These are phyloP conservation scores for Drosophila tsacasi DNA, from an alignment of 1,140 invertebrate genomes.

Conservation along the genomic window DNA sequence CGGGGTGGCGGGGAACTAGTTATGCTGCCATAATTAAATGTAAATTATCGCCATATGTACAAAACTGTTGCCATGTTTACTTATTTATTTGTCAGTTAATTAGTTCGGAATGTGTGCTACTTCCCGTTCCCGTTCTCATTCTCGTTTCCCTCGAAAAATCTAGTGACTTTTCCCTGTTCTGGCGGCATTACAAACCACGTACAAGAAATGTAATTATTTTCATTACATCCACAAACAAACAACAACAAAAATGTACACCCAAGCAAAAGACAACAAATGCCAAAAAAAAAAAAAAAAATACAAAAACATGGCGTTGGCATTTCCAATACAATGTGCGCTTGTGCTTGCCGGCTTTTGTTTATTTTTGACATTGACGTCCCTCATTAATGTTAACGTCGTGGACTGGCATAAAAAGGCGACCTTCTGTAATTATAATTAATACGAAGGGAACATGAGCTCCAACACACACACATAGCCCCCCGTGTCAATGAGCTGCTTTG, in stretches of 20 bases:
- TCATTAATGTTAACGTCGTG: conserved; percentile 71
- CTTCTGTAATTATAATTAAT: conserved; percentile 82
- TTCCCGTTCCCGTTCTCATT: neutral
- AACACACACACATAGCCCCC: conserved; percentile 3
- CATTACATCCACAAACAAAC: conserved; percentile 55
- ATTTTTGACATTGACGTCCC: conserved; percentile 49
- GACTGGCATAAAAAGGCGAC: conserved; percentile 57
- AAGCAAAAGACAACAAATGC: conserved; percentile 35
- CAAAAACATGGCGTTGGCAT: conserved; percentile 36
- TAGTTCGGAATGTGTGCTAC: conserved; percentile 25
- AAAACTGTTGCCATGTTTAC: conserved; percentile 64
- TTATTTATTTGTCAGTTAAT: conserved; percentile 72
- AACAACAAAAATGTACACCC: conserved; percentile 26
- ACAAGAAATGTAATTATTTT: conserved; percentile 78
- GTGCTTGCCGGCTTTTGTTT: conserved; percentile 36
- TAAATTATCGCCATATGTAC: conserved; percentile 66
- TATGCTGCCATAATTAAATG: conserved; percentile 67
- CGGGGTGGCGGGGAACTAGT: conserved; percentile 42
- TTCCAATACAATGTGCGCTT: conserved; percentile 34
- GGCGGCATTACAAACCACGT: conserved; percentile 52
- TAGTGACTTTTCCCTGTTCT: conserved; percentile 37
- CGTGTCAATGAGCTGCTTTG: conserved; percentile 40
- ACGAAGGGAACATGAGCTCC: conserved; percentile 66
- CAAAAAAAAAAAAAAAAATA: conserved; percentile 8
- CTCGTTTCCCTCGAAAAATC: conserved; percentile 14